Conservation (phyloP, 2,113 vertebrate genomes). For the Marmota monax region DNA sequence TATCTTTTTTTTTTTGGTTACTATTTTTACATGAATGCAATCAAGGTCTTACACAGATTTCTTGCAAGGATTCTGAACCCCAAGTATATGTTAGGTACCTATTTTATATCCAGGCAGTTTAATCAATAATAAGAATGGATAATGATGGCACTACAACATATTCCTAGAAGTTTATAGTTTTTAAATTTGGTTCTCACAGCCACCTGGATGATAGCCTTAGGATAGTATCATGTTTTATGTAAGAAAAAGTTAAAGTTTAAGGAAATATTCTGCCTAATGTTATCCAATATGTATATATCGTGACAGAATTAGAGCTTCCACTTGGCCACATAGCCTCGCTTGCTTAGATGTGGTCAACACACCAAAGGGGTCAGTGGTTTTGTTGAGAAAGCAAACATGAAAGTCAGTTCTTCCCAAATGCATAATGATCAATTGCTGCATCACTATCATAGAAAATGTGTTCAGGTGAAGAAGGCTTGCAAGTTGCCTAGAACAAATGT, state of each 20-base stretch:
- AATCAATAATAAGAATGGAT: slow-evolving; percentile 10
- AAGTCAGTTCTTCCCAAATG: neutral
- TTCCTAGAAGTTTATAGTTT: neutral
- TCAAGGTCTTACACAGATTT: neutral
- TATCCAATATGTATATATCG: neutral
- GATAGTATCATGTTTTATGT: neutral
- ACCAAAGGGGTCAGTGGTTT: neutral
- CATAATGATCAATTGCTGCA: neutral
- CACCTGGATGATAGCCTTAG: neutral
- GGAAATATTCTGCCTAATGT: neutral
- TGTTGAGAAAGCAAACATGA: slow-evolving; percentile 12
- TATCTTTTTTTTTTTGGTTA: neutral
- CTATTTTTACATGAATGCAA: slow-evolving; percentile 22
- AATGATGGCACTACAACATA: neutral
- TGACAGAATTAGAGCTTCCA: neutral
- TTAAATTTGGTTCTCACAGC: neutral
- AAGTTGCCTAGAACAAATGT: neutral
- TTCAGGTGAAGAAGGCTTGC: neutral
- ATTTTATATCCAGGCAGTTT: neutral
- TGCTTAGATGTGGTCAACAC: neutral
- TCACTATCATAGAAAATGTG: neutral
- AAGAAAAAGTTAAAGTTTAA: neutral
- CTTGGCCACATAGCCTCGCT: neutral
- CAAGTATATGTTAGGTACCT: neutral
- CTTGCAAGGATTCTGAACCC: neutral